These are phyloP conservation scores for Riparia riparia DNA, from an alignment of 2,113 vertebrate species.

Conservation along the genomic window DNA sequence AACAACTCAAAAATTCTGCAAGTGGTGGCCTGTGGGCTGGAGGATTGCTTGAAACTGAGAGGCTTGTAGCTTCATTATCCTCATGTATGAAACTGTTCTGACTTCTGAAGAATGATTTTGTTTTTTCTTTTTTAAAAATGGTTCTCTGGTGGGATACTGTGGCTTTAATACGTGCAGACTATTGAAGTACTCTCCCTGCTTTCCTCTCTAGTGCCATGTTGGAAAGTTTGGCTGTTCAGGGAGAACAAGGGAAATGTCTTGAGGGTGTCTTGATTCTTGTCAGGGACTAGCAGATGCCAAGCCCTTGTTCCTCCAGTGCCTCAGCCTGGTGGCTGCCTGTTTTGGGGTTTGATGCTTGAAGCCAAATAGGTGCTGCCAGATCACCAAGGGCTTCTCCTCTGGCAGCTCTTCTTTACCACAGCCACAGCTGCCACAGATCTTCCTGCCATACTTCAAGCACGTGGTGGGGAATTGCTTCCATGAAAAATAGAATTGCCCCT, in stretches of 20 bases:
- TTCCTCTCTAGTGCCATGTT: neutral
- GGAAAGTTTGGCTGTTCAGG: neutral
- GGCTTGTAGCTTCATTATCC: neutral
- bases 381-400: accelerated
- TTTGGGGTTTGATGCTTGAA: neutral
- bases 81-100: neutral
- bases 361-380: accelerated
- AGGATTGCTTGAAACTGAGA: neutral
- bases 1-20: neutral
- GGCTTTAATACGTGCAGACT: neutral
- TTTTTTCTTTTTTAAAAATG: neutral
- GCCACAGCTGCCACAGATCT: accelerated
- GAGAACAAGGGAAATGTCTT: neutral
- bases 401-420: neutral
- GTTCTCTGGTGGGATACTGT: accelerated
- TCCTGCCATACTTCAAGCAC: accelerated
- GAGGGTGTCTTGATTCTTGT: neutral
- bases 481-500: neutral
- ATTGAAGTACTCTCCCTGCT: neutral
- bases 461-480: accelerated
- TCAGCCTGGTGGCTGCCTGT: neutral
- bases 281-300: neutral
- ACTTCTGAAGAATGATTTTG: neutral
- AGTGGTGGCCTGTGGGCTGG: neutral
- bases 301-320: neutral